Evolutionary conservation across 1,140 invertebrate genomes (phyloP), one percentile per base, ranked within the genome.

Genomic region (Vollenhovia emeryi): DNA sequence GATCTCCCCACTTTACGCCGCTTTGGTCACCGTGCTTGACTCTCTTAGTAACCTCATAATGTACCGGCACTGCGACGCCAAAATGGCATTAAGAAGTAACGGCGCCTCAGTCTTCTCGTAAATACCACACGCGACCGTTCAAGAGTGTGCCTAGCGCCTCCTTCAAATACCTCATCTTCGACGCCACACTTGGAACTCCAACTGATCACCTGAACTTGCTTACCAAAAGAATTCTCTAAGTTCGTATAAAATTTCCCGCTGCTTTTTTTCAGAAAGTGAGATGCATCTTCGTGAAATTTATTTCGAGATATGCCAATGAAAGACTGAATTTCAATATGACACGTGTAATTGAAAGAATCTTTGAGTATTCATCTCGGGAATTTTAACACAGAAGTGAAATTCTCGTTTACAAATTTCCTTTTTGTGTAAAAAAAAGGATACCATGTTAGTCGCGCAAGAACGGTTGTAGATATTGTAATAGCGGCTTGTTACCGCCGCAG

Each of bases 21-120:
- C 43, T 82, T 48, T 60, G 48, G 66, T 40, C 36, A 27, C 7
- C 68, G 24, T 86, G 86, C 89, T 90, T 90, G 85, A 91, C 86
- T 90, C 85, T 88, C 86, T 90, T 74, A 55, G 45, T 78, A 71
- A 73, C 43, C 73, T 27, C 45, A 50, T 66, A 85, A 87, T 73
- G 68, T 40, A 86, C 76, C 80, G 79, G 15, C 87, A 87, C 76
- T 76, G 80, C 87, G 87, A 89, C 86, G 89, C 92, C 92, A 82
- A 93, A 92, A 93, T 92, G 91, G 84, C 90, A 93, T 91, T 84
- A 78, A 86, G 85, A 88, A 88, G 40, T 86, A 88, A 91, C 86
- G 86, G 86, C 83, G 59, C 52, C 40, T 79, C 50, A 43, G 69
- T 84, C 78, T 43, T 15, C 66, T 82, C 69, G n/a, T 45, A 74